phyloP scores from a whole-genome alignment of 2,113 vertebrate species.

The Chlorodrepanis virens region DNA sequence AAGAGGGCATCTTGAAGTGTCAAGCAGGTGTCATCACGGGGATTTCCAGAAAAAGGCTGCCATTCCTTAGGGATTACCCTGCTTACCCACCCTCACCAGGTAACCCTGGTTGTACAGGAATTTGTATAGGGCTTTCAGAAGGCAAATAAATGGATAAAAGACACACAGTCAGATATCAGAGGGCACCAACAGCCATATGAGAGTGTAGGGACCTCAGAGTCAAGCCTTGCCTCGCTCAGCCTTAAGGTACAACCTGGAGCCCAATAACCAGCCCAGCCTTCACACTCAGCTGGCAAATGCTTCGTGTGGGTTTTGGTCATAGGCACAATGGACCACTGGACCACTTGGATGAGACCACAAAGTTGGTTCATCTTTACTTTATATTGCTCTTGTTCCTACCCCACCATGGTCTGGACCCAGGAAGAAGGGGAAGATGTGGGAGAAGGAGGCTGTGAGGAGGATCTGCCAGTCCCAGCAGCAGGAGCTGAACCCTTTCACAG shows the following conservation, averaged over 20 bases:
- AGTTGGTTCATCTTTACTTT: background rate
- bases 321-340: background rate
- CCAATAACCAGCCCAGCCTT: background rate
- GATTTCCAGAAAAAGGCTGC: background rate
- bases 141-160: background rate
- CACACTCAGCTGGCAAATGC: background rate
- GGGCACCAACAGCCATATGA: accelerated
- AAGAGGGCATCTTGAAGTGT: background rate
- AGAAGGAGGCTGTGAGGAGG: background rate
- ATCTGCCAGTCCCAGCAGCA: accelerated
- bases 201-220: background rate
- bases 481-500: background rate
- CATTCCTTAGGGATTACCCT: background rate
- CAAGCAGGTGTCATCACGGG: background rate
- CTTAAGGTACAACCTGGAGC: background rate
- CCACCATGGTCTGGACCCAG: background rate
- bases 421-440: background rate
- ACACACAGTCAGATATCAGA: background rate
- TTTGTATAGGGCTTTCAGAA: background rate
- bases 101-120: background rate
- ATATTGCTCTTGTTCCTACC: background rate
- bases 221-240: background rate
- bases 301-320: accelerated
- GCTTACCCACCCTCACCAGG: background rate
- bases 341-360: background rate